Evolutionary conservation across 2,888 invertebrate genomes (phyloP).

Genomic region (Sarcophaga subvicina): DNA sequence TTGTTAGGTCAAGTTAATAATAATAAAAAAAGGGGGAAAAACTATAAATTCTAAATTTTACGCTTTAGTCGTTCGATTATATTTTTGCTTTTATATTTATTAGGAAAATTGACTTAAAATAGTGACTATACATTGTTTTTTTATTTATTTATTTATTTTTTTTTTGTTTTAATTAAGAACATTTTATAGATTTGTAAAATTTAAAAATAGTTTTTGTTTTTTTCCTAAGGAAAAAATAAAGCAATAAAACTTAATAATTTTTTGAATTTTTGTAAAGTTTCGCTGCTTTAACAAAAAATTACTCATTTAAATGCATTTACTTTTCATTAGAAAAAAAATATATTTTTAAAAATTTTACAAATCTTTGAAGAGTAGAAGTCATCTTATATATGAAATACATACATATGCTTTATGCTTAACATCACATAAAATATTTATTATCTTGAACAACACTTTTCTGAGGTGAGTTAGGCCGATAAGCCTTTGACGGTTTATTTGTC

Average conservation of each 20-base stretch:
- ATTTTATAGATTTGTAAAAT: neutral
- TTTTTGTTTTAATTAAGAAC: neutral
- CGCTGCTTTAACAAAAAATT: conserved; percentile 63
- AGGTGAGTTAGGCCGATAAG: neutral
- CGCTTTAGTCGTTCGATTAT: conserved; percentile 62
- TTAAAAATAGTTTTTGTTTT: neutral
- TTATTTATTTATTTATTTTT: conserved; percentile 28
- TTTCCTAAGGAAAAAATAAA: neutral
- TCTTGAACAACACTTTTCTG: conserved; percentile 8
- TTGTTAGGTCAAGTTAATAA: conserved; percentile 7
- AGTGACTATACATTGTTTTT: conserved; percentile 81
- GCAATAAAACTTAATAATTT: conserved; percentile 43
- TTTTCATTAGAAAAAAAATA: neutral
- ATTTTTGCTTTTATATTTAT: conserved; percentile 68
- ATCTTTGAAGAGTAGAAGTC: neutral
- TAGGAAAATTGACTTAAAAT: conserved; percentile 80
- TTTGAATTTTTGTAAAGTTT: conserved; percentile 39
- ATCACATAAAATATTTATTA: conserved; percentile 45
- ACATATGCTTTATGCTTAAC: conserved; percentile 18
- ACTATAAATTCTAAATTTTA: conserved; percentile 41
- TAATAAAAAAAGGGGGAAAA: conserved; percentile 10
- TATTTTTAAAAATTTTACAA: neutral
- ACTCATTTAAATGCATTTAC: conserved; percentile 30
- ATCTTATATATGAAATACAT: neutral
- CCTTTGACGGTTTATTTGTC: neutral